phyloP scores from a whole-genome alignment of 2,113 vertebrate genomes.

The Callipepla squamata region DNA sequence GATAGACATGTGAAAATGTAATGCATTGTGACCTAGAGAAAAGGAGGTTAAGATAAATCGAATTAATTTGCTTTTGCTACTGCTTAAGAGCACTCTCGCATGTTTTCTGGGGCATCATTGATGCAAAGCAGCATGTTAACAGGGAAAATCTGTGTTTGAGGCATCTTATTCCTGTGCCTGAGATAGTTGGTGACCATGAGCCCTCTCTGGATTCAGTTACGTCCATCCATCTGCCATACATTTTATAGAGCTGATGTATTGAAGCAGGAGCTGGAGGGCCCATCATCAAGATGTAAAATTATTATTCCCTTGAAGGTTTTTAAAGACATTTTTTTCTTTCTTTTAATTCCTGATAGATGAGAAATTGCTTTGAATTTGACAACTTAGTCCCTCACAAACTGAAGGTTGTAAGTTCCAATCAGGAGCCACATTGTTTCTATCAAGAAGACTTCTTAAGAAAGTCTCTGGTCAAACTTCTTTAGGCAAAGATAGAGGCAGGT shows the following conservation, averaged over 20 bases:
- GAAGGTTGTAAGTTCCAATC: rapidly evolving
- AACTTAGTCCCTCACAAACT: not conserved
- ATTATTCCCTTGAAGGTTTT: not conserved
- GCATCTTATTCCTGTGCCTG: not conserved
- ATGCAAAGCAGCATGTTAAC: not conserved
- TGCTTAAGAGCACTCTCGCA: not conserved
- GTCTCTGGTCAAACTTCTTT: not conserved
- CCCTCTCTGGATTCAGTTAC: not conserved
- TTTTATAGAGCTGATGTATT: not conserved
- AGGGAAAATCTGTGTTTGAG: not conserved
- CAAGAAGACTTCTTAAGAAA: not conserved
- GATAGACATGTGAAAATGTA: not conserved
- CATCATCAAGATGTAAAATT: not conserved
- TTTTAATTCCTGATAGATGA: not conserved
- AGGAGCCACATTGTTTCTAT: not conserved
- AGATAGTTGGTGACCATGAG: not conserved
- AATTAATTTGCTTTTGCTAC: constrained; percentile 19
- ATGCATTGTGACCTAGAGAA: not conserved
- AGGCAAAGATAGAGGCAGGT: not conserved
- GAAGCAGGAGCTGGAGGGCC: not conserved
- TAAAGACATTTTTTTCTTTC: not conserved
- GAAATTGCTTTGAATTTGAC: not conserved
- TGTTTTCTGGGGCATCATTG: not conserved
- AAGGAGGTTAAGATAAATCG: not conserved
- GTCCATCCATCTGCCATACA: not conserved